Evolutionary conservation across 2,888 invertebrate species (phyloP).

Genomic region (Osmoderma eremita): DNA sequence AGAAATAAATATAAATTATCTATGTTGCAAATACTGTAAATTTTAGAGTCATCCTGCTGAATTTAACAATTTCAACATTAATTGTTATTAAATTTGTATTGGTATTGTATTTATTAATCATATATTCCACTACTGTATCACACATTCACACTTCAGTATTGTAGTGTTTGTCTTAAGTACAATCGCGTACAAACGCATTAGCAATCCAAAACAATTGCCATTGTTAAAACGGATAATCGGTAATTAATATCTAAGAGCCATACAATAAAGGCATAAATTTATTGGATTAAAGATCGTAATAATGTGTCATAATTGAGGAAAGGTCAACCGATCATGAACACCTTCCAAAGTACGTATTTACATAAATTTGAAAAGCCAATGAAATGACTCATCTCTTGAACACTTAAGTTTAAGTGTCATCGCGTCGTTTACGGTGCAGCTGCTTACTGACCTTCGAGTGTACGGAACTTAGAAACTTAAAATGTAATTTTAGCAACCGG

Average conservation of each 20-base stretch:
- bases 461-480: neutral
- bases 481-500: conserved; percentile 10
- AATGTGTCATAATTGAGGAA: neutral
- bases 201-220: conserved; percentile 5
- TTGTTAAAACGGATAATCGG: conserved; percentile 10
- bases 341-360: neutral
- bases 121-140: no score
- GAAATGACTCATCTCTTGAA: conserved; percentile 2
- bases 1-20: no score
- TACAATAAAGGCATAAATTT: neutral
- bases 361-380: neutral
- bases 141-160: no score
- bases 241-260: conserved; percentile 2
- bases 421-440: neutral
- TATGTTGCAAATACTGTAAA: no score
- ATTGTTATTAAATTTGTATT: no score
- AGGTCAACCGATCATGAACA: conserved; percentile 3
- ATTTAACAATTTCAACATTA: no score
- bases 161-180: no score
- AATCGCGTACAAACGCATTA: neutral
- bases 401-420: neutral
- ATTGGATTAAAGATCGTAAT: no score
- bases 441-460: conserved; percentile 1
- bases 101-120: no score
- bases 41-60: no score